Evolutionary conservation across 2,888 invertebrate genomes (phyloP), one percentile per base, ranked within the genome.

Genomic region (Adelognathus sp.): DNA sequence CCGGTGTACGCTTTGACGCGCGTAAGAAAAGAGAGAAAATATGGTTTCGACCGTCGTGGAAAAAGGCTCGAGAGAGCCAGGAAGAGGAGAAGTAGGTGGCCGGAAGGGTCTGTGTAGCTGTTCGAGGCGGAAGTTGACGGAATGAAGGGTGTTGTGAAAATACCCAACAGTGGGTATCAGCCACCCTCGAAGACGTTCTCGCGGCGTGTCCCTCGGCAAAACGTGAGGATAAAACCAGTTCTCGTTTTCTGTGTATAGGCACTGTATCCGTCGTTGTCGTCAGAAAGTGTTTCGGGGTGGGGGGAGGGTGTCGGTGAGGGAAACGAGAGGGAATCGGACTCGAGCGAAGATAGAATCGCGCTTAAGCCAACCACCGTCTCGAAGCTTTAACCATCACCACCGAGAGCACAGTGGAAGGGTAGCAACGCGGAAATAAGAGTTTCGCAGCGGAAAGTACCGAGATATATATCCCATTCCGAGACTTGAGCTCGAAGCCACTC

Each of bases 311-410:
- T n/a, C n/a, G n/a, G 9, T 16, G 60, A 71, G 36, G 11, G 3
- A 3, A n/a, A 41, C 21, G 16, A 31, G 61, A 44, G 14, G 64
- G 50, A 50, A 64, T 74, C 52, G 73, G 29, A n/a, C 24, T 58
- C 24, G 24, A 66, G 64, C 33, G 61, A 41, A 67, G 67, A 77
- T 72, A 77, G 73, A 77, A 73, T 73, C 60, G 56, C 36, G 54
- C 33, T 66, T 52, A 61, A 72, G 31, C 64, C 72, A 72, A 66
- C 50, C 66, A 44, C 39, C 36, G 33, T 46, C 33, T 52, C 46
- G 50, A 63, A 39, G 27, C 6, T 66, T 27, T 54, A 31, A 73
- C 27, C 61, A 44, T 31, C 27, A 36, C 36, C n/a, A 36, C 9
- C n/a, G 7, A n/a, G n/a, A n/a, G n/a, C n/a, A 9, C 27, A 41